A percentile compares a stretch with the other conserved stretches of the same genome.
Evolutionary conservation across 2,113 vertebrate species (phyloP).

Genomic region (Gracilinanus agilis): DNA sequence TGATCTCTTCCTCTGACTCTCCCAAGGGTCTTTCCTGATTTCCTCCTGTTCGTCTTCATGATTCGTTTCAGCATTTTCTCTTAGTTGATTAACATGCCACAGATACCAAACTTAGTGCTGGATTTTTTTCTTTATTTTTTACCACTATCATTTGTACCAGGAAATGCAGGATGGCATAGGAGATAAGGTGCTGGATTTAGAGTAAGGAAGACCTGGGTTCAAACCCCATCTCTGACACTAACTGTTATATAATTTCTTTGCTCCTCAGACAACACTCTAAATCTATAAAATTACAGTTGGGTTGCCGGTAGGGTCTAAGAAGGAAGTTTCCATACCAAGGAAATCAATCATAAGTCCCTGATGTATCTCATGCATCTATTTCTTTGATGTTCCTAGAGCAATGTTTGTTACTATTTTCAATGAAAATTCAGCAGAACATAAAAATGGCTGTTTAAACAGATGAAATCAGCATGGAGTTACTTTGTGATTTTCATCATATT

Average conservation of each 20-base stretch:
- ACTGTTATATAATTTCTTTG: constrained; percentile 41
- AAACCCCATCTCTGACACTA: not conserved
- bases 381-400: constrained; percentile 24
- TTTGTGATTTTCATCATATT: constrained; percentile 65
- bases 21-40: not conserved
- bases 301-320: not conserved
- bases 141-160: not conserved
- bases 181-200: not conserved
- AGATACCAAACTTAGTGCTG: constrained; percentile 36
- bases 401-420: constrained; percentile 56
- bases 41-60: not conserved
- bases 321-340: not conserved
- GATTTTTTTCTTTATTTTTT: not conserved
- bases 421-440: constrained; percentile 57
- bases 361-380: not conserved
- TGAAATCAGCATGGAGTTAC: constrained; percentile 67
- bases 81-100: constrained; percentile 16
- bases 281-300: not conserved
- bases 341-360: not conserved
- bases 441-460: constrained; percentile 67
- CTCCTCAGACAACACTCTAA: constrained; percentile 20
- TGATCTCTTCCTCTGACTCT: not conserved
- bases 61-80: not conserved
- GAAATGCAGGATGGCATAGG: not conserved
- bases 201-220: not conserved